Conservation (phyloP, 2,797 vertebrate genomes). For the Bradypodion ventrale region DNA sequence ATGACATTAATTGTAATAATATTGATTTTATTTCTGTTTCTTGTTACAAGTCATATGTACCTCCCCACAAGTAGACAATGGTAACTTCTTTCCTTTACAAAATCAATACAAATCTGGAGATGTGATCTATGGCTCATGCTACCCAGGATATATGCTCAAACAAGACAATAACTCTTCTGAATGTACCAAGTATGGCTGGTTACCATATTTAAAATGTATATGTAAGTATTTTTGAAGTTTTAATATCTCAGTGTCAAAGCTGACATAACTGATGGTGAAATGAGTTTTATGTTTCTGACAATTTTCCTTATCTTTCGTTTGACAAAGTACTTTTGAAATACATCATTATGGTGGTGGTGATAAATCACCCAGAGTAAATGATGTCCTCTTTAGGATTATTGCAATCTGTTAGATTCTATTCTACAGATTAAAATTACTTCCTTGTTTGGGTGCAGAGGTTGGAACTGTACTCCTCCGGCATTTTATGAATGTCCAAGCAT, state of each 20-base stretch:
- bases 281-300: background rate
- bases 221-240: slow-evolving; percentile 62
- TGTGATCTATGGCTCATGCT: slow-evolving; percentile 47
- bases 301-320: background rate
- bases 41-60: slow-evolving; percentile 61
- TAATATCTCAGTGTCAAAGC: background rate
- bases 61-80: slow-evolving; percentile 59
- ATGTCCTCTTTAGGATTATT: no score
- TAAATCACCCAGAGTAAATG: background rate
- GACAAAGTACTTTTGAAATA: background rate
- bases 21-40: slow-evolving; percentile 1
- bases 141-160: slow-evolving; percentile 38
- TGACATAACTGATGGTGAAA: background rate
- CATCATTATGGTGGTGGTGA: background rate
- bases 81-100: slow-evolving; percentile 43
- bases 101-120: slow-evolving; percentile 26
- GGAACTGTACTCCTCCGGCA: no score
- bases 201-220: slow-evolving; percentile 63
- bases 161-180: background rate
- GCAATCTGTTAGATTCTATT: background rate
- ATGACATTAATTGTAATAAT: background rate
- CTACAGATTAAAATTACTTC: background rate
- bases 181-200: slow-evolving; percentile 68
- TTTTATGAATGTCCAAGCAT: background rate
- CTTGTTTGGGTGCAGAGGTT: background rate